Conservation (phyloP, 2,888 invertebrate genomes). For the Pterostichus niger region DNA sequence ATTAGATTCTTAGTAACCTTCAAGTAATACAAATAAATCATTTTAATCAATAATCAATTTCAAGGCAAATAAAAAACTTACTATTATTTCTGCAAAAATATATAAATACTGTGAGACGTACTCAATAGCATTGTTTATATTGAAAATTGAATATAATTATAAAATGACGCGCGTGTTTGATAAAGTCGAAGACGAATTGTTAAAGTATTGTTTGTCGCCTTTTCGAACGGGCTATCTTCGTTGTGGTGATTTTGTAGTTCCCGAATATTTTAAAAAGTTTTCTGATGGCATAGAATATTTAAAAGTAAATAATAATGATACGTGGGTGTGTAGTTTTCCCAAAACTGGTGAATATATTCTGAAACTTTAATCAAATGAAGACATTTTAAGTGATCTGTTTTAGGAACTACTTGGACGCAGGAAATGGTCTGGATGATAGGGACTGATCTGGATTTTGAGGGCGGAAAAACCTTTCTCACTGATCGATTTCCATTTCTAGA, state of each 20-base stretch:
- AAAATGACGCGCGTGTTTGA: slow-evolving; percentile 47
- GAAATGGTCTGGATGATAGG: slow-evolving; percentile 87
- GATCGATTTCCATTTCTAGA: slow-evolving; percentile 86
- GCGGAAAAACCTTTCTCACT: slow-evolving; percentile 79
- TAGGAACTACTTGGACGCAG: slow-evolving; percentile 89
- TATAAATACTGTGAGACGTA: slow-evolving; percentile 28
- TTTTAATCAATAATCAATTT: not conserved
- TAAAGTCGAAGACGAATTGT: slow-evolving; percentile 48
- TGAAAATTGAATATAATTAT: not conserved
- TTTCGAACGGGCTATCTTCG: slow-evolving; percentile 58
- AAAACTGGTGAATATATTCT: slow-evolving; percentile 49
- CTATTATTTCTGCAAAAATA: not conserved
- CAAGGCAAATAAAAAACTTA: slow-evolving; percentile 41
- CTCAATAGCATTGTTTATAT: not conserved
- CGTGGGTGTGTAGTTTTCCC: slow-evolving; percentile 62
- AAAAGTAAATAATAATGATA: slow-evolving; percentile 48
- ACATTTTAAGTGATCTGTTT: slow-evolving; percentile 68
- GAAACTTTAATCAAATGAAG: not conserved
- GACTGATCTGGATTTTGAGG: slow-evolving; percentile 81
- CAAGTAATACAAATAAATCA: not conserved
- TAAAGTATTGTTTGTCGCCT: slow-evolving; percentile 43
- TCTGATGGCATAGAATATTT: slow-evolving; percentile 42
- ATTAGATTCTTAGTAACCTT: slow-evolving; percentile 5
- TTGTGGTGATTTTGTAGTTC: slow-evolving; percentile 39
- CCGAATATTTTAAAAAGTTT: slow-evolving; percentile 51